These are phyloP conservation scores for Popillia japonica DNA, from an alignment of 1,140 invertebrate species.

Conservation along the genomic window DNA sequence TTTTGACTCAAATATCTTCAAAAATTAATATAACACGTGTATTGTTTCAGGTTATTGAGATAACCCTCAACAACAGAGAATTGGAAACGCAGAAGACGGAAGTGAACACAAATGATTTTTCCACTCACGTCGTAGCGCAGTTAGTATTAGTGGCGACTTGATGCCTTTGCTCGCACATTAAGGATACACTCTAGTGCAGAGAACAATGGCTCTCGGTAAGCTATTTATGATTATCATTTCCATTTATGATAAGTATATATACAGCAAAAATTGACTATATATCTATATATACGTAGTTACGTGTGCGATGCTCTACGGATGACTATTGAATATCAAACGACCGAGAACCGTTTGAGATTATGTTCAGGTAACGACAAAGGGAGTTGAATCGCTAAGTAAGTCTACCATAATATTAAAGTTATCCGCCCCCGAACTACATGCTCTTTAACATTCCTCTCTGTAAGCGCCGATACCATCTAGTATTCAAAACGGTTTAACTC, in stretches of 20 bases:
- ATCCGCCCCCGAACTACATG: neutral
- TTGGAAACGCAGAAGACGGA: conserved; percentile 2
- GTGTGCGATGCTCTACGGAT: conserved; percentile 8
- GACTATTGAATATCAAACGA: neutral
- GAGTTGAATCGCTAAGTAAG: conserved; percentile 9
- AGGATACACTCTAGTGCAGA: conserved; percentile 29
- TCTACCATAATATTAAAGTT: neutral
- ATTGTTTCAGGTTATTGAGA: conserved; percentile 1
- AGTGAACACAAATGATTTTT: conserved; percentile 28
- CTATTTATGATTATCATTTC: conserved; percentile 39
- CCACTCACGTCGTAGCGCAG: conserved; percentile 27
- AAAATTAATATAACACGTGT: neutral
- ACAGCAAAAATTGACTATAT: neutral
- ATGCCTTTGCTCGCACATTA: conserved; percentile 24
- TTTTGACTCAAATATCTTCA: neutral
- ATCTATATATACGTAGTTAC: no score
- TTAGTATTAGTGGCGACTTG: conserved; percentile 28
- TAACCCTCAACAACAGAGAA: neutral
- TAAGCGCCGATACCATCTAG: neutral
- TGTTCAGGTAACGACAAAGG: conserved; percentile 2
- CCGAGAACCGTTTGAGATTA: conserved; percentile 2
- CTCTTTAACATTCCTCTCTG: conserved; percentile 17
- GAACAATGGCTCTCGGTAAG: conserved; percentile 37
- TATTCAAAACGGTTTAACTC: neutral
- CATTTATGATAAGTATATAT: conserved; percentile 31